Evolutionary conservation across 1,140 invertebrate species (phyloP), one percentile per base, ranked within the genome.

Genomic region (Lucilia cuprina): DNA sequence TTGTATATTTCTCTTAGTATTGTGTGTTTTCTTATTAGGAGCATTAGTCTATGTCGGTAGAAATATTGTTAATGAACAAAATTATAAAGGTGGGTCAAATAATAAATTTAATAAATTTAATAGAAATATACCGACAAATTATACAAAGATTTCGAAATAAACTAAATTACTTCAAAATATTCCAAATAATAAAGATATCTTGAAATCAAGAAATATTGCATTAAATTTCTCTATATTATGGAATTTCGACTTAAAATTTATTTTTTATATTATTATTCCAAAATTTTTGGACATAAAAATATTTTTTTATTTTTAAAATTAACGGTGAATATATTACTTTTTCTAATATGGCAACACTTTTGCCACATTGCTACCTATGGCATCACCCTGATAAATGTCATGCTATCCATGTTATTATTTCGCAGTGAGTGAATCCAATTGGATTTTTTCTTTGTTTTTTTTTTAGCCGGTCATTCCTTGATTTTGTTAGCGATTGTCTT

Each of bases 41-140:
- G 92, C 91, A 14, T 86, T 93, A 17, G 91, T 93, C 19, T 91
- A 92, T 84, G 91, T 93, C 55, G 92, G 92, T 25, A 91, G 91
- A 86, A 91, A 91, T 85, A 85, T 85, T 82, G 84, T 83, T 5
- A 80, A 50, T 49, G 77, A 80, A 14, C n/a, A 49, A 17, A 19
- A 50, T 49, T 49, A 80, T 10, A 80, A 47, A 80, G 77, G 77
- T 80, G n/a, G 13, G 77, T 80, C 4, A 55, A 55, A 41, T 41
- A 41, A 8, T 5, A 41, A 41, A 41, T 8, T 30, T 30, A 5
- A 41, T 8, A 41, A 55, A 55, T 14, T 55, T 55, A 12, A 17
- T 55, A n/a, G n/a, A n/a, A n/a, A 55, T 55, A 5, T 55, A 55
- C 17, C 3, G 50, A 14, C 7, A 55, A 14, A 55, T 55, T 55